Base-by-base conservation (phyloP, 2,888 invertebrate species). In the Eilema sororculum region DNA sequence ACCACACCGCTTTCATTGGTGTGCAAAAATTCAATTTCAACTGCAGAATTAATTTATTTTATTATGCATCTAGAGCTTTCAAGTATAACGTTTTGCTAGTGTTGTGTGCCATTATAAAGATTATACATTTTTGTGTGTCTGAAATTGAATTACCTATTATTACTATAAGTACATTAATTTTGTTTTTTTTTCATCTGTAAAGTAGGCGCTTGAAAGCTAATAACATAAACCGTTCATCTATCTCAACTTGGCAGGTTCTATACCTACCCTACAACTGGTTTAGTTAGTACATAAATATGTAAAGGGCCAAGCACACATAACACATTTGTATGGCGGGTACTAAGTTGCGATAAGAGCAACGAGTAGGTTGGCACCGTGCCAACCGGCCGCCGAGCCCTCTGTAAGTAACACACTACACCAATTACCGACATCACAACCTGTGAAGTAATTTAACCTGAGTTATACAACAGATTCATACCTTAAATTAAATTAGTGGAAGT, bases 341-440 rank as follows among this genome's bases (percentile, higher is more conserved):
- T 73, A 67, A 74, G 68, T 76, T 73, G 68, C 78, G 82, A 82
- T 84, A 85, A 82, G 86, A 81, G 85, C 79, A 83, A 79, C 73
- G 81, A 77, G 77, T 80, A 67, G 57, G 74, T 72, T 86, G 86
- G 87, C 86, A 46, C 59, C 65, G 68, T 72, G 84, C 86, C 85
- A 87, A 79, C 75, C 71, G 76, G 70, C 76, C 76, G 71, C 77
- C 81, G 69, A 78, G 73, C 75, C 76, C 76, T 77, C 72, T 59
- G 67, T 75, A 80, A 78, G 76, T 79, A 78, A 80, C 78, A 80
- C 77, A 82, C 75, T 78, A 80, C 78, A 78, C 84, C 84, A 83
- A 86, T 84, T 82, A 76, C 78, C 71, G 72, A 74, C 71, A 77
- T 75, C 78, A 69, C 69, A 75, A 75, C 76, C 78, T 75, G 73